These are phyloP conservation scores for Tenualosa ilisha DNA, from an alignment of 2,797 vertebrate species.

Conservation along the genomic window DNA sequence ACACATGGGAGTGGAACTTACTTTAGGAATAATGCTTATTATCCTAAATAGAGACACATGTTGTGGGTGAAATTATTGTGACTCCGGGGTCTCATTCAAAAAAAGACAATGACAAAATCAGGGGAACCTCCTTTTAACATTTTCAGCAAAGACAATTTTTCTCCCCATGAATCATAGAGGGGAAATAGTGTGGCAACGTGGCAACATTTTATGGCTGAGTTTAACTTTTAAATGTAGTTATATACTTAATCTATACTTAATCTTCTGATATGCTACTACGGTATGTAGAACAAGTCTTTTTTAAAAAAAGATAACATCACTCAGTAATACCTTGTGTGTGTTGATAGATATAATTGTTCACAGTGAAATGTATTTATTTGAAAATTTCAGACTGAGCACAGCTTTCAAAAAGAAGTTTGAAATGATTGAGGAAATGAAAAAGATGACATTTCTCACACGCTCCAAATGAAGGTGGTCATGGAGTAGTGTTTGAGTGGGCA, in stretches of 20 bases:
- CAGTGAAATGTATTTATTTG: too few species aligned
- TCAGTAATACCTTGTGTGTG: neutral
- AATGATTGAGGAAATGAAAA: too few species aligned
- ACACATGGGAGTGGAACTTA: conserved; percentile 85
- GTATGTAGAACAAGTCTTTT: too few species aligned
- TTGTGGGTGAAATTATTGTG: conserved; percentile 89
- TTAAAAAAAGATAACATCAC: neutral
- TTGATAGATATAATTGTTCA: too few species aligned
- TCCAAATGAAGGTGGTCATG: neutral
- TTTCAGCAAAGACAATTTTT: neutral
- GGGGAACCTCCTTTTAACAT: conserved; percentile 76
- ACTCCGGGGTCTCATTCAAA: conserved; percentile 88
- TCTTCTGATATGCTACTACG: too few species aligned
- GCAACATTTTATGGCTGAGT: neutral
- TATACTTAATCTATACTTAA: too few species aligned
- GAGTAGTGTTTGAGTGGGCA: neutral
- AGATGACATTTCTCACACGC: neutral
- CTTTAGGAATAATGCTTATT: conserved; percentile 94
- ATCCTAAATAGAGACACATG: conserved; percentile 89
- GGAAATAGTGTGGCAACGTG: neutral
- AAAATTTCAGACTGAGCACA: too few species aligned
- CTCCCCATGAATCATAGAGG: neutral
- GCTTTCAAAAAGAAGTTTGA: too few species aligned
- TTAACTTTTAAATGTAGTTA: neutral
- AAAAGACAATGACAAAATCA: conserved; percentile 68